Evolutionary conservation across 2,113 vertebrate genomes (phyloP), one percentile per base, ranked within the genome.

Genomic region (Mustela lutreola): DNA sequence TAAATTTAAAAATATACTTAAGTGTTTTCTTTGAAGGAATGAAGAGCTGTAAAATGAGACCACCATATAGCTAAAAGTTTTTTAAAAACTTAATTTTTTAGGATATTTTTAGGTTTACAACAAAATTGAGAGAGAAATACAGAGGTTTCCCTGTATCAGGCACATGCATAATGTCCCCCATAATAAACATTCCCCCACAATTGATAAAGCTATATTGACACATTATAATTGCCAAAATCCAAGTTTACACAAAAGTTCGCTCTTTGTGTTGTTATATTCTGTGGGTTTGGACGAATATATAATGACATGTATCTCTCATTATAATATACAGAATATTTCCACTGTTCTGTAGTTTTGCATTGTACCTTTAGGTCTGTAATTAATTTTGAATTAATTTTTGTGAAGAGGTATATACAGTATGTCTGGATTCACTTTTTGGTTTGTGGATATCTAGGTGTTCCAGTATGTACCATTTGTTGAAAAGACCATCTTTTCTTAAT

Each of bases 11-110:
- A 92, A 63, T 78, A 16, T 26, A 76, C 21, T 56, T 67, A 2
- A 78, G 15, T 91, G 39, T 58, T 93, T 95, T 73, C 18, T 93
- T 81, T 85, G 42, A 80, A 65, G 33, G 93, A 76, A 81, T 58
- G 48, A 63, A 53, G n/a, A 71, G 4, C 24, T 56, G 4, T 56
- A 58, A 82, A 60, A 39, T 45, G 48, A 87, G 67, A 95, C 5
- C 10, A 48, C 53, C 16, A 15, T 76, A 26, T 63, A 60, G 3
- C 33, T 91, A 65, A 53, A 56, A 53, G 53, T 5, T 5, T 42
- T 42, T 42, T 42, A 5, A 42, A 42, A 4, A 21, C 28, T 79
- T 53, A 39, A 39, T 18, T 80, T 80, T 62, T 65, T 73, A 53
- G 48, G 22, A 7, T 58, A 70, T 50, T 56, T 58, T 42, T 81